A percentile compares a stretch with the other conserved stretches of the same genome.
phyloP scores from a whole-genome alignment of 2,797 vertebrate genomes.

The Steatocranus sp. region DNA sequence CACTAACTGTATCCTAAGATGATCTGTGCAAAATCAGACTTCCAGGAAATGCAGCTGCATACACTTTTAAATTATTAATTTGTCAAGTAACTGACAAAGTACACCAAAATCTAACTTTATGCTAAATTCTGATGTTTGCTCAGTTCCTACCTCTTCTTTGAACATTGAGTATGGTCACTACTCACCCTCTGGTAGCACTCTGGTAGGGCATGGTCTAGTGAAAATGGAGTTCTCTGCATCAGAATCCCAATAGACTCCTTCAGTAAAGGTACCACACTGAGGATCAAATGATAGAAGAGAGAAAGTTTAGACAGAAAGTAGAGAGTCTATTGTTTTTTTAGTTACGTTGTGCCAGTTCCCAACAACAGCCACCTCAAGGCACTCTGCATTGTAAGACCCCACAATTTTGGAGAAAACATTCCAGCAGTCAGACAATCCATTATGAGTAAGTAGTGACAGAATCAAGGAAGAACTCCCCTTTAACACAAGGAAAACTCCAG shows the following conservation, averaged over 20 bases:
- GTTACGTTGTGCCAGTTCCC: neutral
- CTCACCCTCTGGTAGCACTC: conserved; percentile 96
- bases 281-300: conserved; percentile 1
- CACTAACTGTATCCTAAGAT: neutral
- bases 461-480: neutral
- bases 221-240: conserved; percentile 94
- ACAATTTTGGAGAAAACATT: neutral
- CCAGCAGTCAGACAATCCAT: neutral
- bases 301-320: neutral
- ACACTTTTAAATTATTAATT: neutral
- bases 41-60: neutral
- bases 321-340: neutral
- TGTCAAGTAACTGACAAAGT: neutral
- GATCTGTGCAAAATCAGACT: neutral
- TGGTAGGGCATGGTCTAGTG: conserved; percentile 85
- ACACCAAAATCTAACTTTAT: neutral
- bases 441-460: neutral
- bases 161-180: neutral
- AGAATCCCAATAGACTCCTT: conserved; percentile 93
- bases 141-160: neutral
- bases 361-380: neutral
- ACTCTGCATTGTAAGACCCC: neutral
- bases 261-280: conserved; percentile 92
- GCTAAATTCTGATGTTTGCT: neutral
- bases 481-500: neutral